Percentiles rank a stretch among this genome's conserved stretches.
Conservation (phyloP, 2,113 vertebrate species). For the Oostethus manadensis region DNA sequence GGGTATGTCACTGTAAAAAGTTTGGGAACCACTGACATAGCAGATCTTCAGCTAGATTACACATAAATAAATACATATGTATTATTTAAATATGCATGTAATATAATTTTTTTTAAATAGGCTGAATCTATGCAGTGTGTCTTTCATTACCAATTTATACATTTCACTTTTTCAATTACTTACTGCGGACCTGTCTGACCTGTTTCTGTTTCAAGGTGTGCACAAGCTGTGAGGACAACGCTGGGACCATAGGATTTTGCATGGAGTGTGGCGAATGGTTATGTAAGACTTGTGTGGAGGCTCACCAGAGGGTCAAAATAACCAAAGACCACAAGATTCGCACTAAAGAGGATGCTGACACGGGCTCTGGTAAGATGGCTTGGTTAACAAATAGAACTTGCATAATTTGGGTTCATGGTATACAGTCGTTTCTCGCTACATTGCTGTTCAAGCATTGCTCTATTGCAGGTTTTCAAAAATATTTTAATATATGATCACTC, state of each 20-base stretch:
- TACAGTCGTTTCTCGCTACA: too few species aligned
- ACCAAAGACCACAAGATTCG: conserved; percentile 98
- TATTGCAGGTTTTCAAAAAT: too few species aligned
- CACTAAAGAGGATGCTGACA: conserved; percentile 90
- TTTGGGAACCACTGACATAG: too few species aligned
- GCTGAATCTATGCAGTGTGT: too few species aligned
- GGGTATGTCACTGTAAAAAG: too few species aligned
- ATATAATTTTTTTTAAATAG: too few species aligned
- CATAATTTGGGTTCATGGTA: too few species aligned
- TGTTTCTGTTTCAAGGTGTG: conserved; percentile 78
- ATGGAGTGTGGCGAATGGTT: conserved; percentile 96
- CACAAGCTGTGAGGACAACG: conserved; percentile 97
- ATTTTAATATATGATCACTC: too few species aligned
- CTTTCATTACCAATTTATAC: not conserved
- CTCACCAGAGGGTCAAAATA: conserved; percentile 96
- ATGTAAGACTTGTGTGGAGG: conserved; percentile 97
- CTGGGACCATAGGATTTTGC: conserved; percentile 92
- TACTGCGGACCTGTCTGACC: not conserved
- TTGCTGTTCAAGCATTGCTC: too few species aligned
- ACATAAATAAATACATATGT: too few species aligned
- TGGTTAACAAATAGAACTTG: not conserved
- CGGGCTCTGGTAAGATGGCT: conserved; percentile 72
- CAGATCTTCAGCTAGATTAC: too few species aligned
- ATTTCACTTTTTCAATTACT: not conserved
- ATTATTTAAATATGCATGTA: too few species aligned